Evolutionary conservation across 2,797 vertebrate genomes (phyloP).

Genomic region (Champsocephalus gunnari): DNA sequence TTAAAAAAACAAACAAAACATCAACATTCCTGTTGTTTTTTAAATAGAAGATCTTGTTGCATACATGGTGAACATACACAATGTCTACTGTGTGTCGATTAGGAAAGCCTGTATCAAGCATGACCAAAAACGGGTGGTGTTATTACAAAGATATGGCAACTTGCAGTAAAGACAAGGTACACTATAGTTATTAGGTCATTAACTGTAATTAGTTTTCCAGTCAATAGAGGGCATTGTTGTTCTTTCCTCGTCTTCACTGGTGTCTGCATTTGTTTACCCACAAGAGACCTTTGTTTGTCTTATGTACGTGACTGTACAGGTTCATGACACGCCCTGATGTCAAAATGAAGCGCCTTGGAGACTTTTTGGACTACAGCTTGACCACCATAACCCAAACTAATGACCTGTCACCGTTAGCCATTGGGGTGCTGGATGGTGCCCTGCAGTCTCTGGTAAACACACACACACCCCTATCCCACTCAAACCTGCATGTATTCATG

Average conservation of each 20-base stretch:
- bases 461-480: neutral
- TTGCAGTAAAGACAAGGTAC: neutral
- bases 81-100: neutral
- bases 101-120: neutral
- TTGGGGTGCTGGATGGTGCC: conserved; percentile 89
- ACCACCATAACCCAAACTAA: conserved; percentile 85
- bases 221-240: conserved; percentile 63
- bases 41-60: neutral
- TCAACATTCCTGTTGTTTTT: neutral
- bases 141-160: neutral
- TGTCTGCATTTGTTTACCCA: neutral
- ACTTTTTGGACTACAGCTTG: conserved; percentile 95
- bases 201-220: conserved; percentile 17
- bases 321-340: conserved; percentile 96
- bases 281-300: conserved; percentile 12
- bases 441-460: conserved; percentile 93
- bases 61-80: neutral
- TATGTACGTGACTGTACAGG: conserved; percentile 78
- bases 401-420: conserved; percentile 86
- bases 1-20: neutral
- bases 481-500: neutral
- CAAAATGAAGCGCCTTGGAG: conserved; percentile 89
- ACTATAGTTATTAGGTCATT: neutral
- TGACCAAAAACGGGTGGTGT: neutral
- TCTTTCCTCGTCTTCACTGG: neutral